Base-by-base conservation (phyloP, 2,797 vertebrate species). In the Oceanodroma leucorhoa region DNA sequence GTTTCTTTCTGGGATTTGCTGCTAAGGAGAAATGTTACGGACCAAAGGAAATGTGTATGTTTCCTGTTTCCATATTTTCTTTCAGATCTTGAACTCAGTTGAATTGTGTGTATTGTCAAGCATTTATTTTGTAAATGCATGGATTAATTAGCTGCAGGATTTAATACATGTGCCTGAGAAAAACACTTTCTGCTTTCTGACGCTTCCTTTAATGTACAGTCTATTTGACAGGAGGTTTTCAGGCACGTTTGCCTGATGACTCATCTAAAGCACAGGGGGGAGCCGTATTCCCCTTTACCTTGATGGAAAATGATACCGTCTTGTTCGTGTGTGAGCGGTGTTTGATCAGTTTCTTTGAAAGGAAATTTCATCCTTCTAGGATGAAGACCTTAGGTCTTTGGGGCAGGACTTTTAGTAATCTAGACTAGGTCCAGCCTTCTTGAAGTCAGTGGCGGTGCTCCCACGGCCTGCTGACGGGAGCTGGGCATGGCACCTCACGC, bases 91-190 rank as follows among this genome's bases (percentile, higher is more conserved):
- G 80, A 93, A 69, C 84, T 95, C 20, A 8, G 32, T 29, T 93
- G 84, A 93, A 89, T 62, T 57, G 18, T 67, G 53, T 43, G 21
- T 54, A 67, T 67, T 91, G 71, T 83, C 78, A 91, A 87, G 72
- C 22, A 65, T 69, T 91, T 72, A 51, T 75, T 86, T 86, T 58
- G n/a, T 67, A 86, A 91, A 57, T 65, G 67, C 7, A 8, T 21
- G 72, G 65, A 88, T 88, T 91, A 88, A 97, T 95, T 92, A 86
- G 76, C 82, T 81, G 70, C 82, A 93, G 91, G 30, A 75, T 41
- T 78, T 75, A 80, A 72, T 36, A 45, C 22, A 45, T n/a, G 54
- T 83, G 36, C 94, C 76, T 13, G 46, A 90, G 87, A 86, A 87
- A 94, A 93, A 75, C 80, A 62, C 40, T 90, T 54, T 27, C 30